Percentiles rank a stretch among this genome's conserved stretches.
These are phyloP conservation scores for Frieseomelitta varia DNA, from an alignment of 1,140 invertebrate species.

Conservation along the genomic window DNA sequence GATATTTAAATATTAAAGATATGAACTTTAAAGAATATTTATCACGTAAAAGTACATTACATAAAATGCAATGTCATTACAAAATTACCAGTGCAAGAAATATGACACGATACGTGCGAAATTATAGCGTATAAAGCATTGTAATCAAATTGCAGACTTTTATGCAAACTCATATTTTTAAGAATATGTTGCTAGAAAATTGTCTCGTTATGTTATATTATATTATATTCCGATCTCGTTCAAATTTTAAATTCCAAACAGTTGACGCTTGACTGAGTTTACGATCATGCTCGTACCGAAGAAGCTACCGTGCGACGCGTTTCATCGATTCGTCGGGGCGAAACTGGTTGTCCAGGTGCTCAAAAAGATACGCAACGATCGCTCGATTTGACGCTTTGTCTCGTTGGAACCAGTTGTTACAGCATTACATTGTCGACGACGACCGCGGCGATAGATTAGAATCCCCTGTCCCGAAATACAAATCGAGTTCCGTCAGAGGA, in stretches of 20 bases:
- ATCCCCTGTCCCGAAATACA: background rate
- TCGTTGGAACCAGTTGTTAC: background rate
- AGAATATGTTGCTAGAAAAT: too few relatives aligned
- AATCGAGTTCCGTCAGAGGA: background rate
- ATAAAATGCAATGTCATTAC: background rate
- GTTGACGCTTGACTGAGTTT: background rate
- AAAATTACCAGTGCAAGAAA: background rate
- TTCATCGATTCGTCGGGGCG: background rate
- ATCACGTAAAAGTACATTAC: background rate
- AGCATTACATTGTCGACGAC: background rate
- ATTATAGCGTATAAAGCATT: background rate
- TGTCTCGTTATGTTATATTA: too few relatives aligned
- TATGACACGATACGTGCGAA: background rate
- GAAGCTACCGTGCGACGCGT: background rate
- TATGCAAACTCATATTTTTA: too few relatives aligned
- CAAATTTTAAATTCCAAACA: background rate
- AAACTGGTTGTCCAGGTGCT: background rate
- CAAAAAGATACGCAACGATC: background rate
- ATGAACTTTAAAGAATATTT: fast-evolving
- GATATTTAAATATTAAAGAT: background rate
- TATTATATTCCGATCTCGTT: too few relatives aligned
- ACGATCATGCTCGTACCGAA: background rate
- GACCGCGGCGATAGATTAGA: slow-evolving; percentile 3
- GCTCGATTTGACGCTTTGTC: background rate
- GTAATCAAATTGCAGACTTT: too few relatives aligned